Base-by-base conservation (phyloP, 2,888 invertebrate genomes). In the Sialis fuliginosa region DNA sequence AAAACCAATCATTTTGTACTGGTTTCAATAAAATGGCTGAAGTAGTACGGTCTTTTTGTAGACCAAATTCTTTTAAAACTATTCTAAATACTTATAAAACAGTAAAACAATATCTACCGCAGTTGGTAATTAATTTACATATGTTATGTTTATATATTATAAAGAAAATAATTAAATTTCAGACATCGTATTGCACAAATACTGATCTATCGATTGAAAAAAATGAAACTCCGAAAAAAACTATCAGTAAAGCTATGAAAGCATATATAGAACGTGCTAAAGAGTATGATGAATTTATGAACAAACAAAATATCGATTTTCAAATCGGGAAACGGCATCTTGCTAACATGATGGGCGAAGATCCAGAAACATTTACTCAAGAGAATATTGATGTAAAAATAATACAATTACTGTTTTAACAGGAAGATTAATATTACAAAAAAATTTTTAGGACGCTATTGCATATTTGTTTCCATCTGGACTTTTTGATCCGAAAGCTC, bases 291-390 rank as follows among this genome's bases (percentile, higher is more conserved):
- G 75, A 79, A 51, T 89, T 92, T 59, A 86, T 95, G 76, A 74
- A 79, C 57, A 74, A 75, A 51, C 81, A 91, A 64, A 70, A 73
- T 44, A 63, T 74, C 8, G 88, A 93, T 57, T 98, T 79, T 63
- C 81, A 88, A 62, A 80, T 92, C 57, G 98, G 98, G 10, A 90
- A 86, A 62, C 72, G 95, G 33, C 95, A 98, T 69, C 74, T 98
- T 52, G 97, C 98, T 1, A 96, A 95, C 63, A 98, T 98, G 79
- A 98, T 98, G 97, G 96, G 96, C 1, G 81, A 82, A 63, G 85
- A 96, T 69, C 81, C 86, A 0, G 86, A 91, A 57, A 79, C 75
- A 1, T 89, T 97, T 60, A 84, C 85, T 0, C 88, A 95, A 60
- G 74, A 79, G 47, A 88, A 93, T 61, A 74, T 96, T 33, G 79